These are phyloP conservation scores for Paedocypris sp. DNA, from an alignment of 2,113 vertebrate genomes.

Conservation along the genomic window DNA sequence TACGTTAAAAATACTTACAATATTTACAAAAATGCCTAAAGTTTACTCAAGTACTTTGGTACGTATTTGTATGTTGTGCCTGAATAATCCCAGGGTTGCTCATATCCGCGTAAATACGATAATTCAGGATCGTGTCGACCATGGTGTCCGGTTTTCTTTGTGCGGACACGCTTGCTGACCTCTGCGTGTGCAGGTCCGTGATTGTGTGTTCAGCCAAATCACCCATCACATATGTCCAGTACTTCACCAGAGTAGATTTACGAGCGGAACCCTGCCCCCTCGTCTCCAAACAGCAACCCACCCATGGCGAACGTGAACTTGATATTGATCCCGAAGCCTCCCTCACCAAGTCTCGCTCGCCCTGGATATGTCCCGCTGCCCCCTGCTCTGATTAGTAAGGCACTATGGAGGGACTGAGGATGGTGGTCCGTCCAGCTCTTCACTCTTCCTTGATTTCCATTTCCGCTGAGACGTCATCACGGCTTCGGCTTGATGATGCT, in stretches of 20 bases:
- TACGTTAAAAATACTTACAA: too few relatives aligned
- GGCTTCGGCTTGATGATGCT: too few relatives aligned
- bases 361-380: not conserved
- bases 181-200: not conserved
- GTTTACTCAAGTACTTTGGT: too few relatives aligned
- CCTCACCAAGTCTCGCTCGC: not conserved
- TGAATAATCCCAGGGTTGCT: too few relatives aligned
- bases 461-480: too few relatives aligned
- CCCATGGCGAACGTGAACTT: conserved; percentile 15
- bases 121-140: not conserved
- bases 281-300: conserved; percentile 2
- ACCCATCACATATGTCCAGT: conserved; percentile 5
- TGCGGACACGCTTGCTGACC: not conserved
- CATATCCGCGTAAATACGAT: too few relatives aligned
- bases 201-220: conserved; percentile 1
- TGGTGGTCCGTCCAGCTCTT: too few relatives aligned
- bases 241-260: conserved; percentile 5
- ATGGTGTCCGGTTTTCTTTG: conserved; percentile 3
- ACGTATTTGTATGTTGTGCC: too few relatives aligned
- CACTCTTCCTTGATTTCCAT: too few relatives aligned
- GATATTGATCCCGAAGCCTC: conserved; percentile 24
- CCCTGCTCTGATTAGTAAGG: not conserved
- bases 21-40: too few relatives aligned
- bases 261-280: conserved; percentile 5
- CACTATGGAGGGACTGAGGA: too few relatives aligned